Base-by-base conservation (phyloP, 2,888 invertebrate species). In the Oscheius myriophilus region DNA sequence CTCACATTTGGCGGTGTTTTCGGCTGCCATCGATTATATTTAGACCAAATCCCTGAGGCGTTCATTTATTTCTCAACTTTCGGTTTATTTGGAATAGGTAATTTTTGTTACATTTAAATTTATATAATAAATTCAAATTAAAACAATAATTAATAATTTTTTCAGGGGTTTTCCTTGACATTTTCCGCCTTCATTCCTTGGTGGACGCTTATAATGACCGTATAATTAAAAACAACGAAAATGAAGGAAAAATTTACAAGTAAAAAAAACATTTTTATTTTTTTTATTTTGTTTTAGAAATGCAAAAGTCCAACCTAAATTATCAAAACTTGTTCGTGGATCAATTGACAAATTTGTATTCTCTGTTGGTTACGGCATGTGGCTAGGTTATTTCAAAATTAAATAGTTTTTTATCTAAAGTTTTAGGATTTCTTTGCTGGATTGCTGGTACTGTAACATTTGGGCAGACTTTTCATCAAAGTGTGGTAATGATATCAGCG, bases 31-130 rank as follows among this genome's bases (percentile, higher is more conserved):
- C 68, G 80, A 16, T 62, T 77, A 9, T 80, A 77, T 67, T 25
- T 80, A 45, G 49, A 67, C 11, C 81, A 81, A 46, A 52, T 81
- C 43, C 76, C 78, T 43, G 80, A 81, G 49, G 76, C 81, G 11
- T 80, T 81, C 61, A 71, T 81, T 12, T 77, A 73, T 41, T 73
- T 79, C 33, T 80, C 81, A 1, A 80, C 81, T 11, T 54, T 68
- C 21, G 78, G 82, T 45, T 70, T 76, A 0, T 75, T 80, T 57
- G 52, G 80, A 23, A 45, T 80, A 6, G 82, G 79, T 77, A 33
- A 33, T 3, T 6, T 33, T 33, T 33, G n/a, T 33, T 6, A 18
- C 11, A 42, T 49, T 18, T 49, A 49, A 49, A 49, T 49, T 18
- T 49, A 21, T 21, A 6, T 21, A n/a, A n/a, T n/a, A n/a, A n/a